These are phyloP conservation scores for Crenuchus spilurus DNA, from an alignment of 2,797 vertebrate genomes.

Conservation along the genomic window DNA sequence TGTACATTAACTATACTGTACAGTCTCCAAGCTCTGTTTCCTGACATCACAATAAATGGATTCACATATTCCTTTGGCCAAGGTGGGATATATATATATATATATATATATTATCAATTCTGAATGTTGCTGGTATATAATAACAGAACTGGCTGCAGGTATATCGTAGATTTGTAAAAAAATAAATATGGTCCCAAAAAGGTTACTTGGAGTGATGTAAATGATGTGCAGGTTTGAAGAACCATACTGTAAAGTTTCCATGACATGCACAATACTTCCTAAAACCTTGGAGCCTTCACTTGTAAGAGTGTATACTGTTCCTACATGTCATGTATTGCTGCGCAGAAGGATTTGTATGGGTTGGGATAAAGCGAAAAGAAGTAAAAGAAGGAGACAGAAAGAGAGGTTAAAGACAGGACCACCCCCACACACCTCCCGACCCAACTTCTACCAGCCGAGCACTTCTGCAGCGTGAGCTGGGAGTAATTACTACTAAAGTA, in stretches of 20 bases:
- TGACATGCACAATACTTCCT: no score
- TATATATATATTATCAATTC: no score
- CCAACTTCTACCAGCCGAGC: constrained; percentile 42
- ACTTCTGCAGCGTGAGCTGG: constrained; percentile 60
- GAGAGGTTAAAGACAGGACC: constrained; percentile 20
- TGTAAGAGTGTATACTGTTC: no score
- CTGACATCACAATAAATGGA: neutral
- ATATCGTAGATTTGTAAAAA: no score
- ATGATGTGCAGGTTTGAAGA: no score
- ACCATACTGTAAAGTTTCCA: no score
- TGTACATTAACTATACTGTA: neutral
- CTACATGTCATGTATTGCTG: neutral
- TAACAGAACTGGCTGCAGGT: no score
- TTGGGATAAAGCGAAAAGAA: constrained; percentile 10
- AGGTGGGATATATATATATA: no score
- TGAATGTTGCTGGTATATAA: no score
- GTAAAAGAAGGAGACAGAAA: constrained; percentile 18
- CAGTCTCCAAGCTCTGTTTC: neutral
- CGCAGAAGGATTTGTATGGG: neutral
- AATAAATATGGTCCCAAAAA: no score
- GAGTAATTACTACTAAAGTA: constrained; percentile 68
- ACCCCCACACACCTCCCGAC: neutral
- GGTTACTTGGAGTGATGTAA: no score
- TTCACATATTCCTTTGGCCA: neutral
- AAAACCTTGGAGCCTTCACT: no score